phyloP scores from a whole-genome alignment of 2,113 vertebrate species.

The Pterocles orientalis region DNA sequence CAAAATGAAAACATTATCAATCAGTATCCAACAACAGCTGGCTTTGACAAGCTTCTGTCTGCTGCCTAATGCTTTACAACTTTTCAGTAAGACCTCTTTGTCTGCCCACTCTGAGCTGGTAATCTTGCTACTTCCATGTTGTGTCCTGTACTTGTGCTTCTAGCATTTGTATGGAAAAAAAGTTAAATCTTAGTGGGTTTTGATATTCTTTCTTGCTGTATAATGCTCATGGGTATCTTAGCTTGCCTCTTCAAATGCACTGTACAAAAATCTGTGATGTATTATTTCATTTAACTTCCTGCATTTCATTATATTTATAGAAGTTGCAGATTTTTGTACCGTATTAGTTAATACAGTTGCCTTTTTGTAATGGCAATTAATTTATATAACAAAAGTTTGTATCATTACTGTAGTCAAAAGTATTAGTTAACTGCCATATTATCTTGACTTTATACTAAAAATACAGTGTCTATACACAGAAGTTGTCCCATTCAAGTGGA shows the following conservation, averaged over 20 bases:
- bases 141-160: conserved; percentile 74
- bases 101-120: conserved; percentile 75
- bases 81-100: conserved; percentile 84
- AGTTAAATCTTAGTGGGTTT: conserved; percentile 61
- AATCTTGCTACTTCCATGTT: conserved; percentile 70
- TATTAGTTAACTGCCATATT: conserved; percentile 73
- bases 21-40: conserved; percentile 93
- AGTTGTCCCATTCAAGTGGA: conserved; percentile 61
- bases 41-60: conserved; percentile 95
- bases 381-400: conserved; percentile 81
- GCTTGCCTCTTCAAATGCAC: conserved; percentile 66
- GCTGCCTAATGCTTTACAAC: conserved; percentile 92
- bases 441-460: conserved; percentile 80
- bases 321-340: conserved; percentile 81
- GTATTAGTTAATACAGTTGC: conserved; percentile 77
- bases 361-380: conserved; percentile 84
- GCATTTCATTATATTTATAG: conserved; percentile 81
- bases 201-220: conserved; percentile 66
- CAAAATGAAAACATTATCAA: conserved; percentile 94
- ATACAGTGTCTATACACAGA: conserved; percentile 62
- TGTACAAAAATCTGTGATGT: conserved; percentile 74
- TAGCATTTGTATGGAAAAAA: conserved; percentile 68
- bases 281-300: conserved; percentile 74
- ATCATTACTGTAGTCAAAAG: conserved; percentile 74
- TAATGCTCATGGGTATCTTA: conserved; percentile 73